Percentiles rank a stretch among this genome's conserved stretches.
These are phyloP conservation scores for Uria aalge DNA, from an alignment of 2,113 vertebrate species.

Conservation along the genomic window DNA sequence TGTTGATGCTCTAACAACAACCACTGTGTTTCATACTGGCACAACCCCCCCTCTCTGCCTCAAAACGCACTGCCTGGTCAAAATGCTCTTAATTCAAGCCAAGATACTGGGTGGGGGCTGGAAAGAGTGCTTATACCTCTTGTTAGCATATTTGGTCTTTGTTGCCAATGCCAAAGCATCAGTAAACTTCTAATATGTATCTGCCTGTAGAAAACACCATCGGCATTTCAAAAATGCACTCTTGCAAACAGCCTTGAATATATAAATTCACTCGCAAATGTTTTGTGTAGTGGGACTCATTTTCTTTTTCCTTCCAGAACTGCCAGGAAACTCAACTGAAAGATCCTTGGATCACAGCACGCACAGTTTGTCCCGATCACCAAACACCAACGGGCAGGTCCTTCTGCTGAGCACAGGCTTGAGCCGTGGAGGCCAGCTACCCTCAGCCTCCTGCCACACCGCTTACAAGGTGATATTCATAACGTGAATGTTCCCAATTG, in stretches of 20 bases:
- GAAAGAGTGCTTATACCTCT: not conserved
- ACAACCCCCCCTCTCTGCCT: not conserved
- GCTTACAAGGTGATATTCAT: slow-evolving; percentile 53
- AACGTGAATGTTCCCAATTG: slow-evolving; percentile 53
- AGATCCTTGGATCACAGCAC: not conserved
- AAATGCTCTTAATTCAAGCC: not conserved
- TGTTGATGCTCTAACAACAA: not conserved
- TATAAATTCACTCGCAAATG: slow-evolving; percentile 25
- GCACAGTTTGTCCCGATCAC: slow-evolving; percentile 22
- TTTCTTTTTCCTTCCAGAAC: slow-evolving; percentile 32
- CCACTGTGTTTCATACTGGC: not conserved
- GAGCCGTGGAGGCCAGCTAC: slow-evolving; percentile 33
- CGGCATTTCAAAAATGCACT: not conserved
- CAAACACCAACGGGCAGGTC: not conserved
- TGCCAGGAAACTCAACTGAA: slow-evolving; percentile 60
- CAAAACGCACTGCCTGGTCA: not conserved
- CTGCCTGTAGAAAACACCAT: not conserved
- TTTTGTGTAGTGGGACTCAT: not conserved
- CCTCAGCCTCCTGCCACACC: not conserved
- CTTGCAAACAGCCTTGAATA: slow-evolving; percentile 10
- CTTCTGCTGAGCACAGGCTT: slow-evolving; percentile 8
- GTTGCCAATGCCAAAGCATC: not conserved
- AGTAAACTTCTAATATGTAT: not conserved
- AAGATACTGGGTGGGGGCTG: not conserved
- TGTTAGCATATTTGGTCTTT: not conserved